Evolutionary conservation across 2,797 vertebrate genomes (phyloP), one percentile per base, ranked within the genome.

Genomic region (Anisognathus igniventris): DNA sequence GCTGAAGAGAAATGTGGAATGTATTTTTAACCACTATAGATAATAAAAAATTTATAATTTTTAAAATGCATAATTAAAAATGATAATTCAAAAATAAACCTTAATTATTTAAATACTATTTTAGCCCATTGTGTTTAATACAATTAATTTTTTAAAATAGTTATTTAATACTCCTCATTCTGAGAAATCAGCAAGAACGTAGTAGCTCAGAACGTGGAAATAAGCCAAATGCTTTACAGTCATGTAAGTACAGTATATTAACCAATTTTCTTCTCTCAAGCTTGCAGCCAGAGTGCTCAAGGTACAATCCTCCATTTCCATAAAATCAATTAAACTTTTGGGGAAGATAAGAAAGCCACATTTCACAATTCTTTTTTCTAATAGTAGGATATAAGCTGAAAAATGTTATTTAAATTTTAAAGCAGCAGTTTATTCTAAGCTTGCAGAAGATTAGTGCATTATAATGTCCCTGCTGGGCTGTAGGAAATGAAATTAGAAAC

Each of bases 271-370:
- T 70, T 84, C 44, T 81, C 61, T 78, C 33, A 88, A 88, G 19
- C 47, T 92, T 90, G 28, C 51, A 76, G 66, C 28, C 22, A 17
- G 35, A 66, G 30, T 24, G 74, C 60, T 95, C 48, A 79, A 91
- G 53, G 62, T 94, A 88, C 86, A 90, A 50, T 81, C 60, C 27
- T 53, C 56, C 35, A 92, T 95, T 96, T 96, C 86, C 90, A 87
- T 95, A 94, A 95, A 93, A 92, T 93, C 83, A 94, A 88, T 84
- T 90, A 95, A 93, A 87, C n/a, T 85, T 95, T 76, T 24, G 10
- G 18, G 60, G 42, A 47, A 94, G 88, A 86, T 87, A 93, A 93
- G 86, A 65, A 92, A 93, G 35, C 10, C 35, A 42, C 53, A 47
- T 92, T 79, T 90, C 48, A 42, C 67, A 85, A 70, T 84, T 39